Evolutionary conservation across 2,113 vertebrate species (phyloP).

Genomic region (Calyptomena viridis): DNA sequence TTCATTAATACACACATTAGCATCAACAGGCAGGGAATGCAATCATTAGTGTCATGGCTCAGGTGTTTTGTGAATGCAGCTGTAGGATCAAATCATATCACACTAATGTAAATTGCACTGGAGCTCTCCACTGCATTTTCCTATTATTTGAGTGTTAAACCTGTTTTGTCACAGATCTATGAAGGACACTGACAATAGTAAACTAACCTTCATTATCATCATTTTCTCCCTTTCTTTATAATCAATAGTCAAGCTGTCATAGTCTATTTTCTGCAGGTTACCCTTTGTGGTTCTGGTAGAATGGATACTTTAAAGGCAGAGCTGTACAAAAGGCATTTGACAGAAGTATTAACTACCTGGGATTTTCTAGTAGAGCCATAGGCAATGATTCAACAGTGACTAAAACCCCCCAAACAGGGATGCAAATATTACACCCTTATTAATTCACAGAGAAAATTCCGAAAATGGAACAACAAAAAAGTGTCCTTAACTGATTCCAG

Average conservation of each 20-base stretch:
- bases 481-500: neutral
- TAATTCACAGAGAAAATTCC: neutral
- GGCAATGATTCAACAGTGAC: neutral
- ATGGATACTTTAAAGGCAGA: neutral
- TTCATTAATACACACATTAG: conserved; percentile 15
- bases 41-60: conserved; percentile 46
- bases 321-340: neutral
- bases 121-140: neutral
- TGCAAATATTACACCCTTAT: neutral
- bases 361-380: neutral
- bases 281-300: neutral
- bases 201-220: neutral
- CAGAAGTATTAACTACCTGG: neutral
- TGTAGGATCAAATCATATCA: conserved; percentile 36
- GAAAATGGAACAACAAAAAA: neutral
- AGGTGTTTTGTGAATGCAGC: conserved; percentile 29
- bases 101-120: conserved; percentile 2
- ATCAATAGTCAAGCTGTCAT: neutral
- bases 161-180: conserved; percentile 13
- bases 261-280: conserved; percentile 5
- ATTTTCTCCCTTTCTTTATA: neutral
- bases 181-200: neutral
- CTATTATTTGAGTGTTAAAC: neutral
- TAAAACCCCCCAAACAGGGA: neutral
- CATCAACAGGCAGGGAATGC: conserved; percentile 12